These are phyloP conservation scores for Andrena praecox DNA, from an alignment of 2,888 invertebrate species.

Conservation along the genomic window DNA sequence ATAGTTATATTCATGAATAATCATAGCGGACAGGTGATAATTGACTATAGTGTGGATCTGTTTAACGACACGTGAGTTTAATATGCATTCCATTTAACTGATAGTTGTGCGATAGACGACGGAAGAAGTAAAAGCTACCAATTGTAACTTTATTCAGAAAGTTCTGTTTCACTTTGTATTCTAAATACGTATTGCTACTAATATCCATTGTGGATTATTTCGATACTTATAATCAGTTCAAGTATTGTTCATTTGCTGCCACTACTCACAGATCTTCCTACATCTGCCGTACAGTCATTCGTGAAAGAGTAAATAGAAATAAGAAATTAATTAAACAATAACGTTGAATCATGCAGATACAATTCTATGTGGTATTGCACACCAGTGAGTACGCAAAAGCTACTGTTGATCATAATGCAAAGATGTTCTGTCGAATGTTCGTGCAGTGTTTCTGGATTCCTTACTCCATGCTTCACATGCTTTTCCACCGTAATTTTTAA, in stretches of 20 bases:
- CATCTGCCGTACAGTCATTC: not conserved
- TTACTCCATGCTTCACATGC: not conserved
- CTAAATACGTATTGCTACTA: no score
- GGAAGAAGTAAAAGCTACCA: not conserved
- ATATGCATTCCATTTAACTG: not conserved
- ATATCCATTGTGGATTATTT: no score
- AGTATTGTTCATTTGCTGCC: not conserved
- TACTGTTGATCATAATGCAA: conserved; percentile 36
- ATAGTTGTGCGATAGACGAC: not conserved
- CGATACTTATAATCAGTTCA: no score
- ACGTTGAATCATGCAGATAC: conserved; percentile 32
- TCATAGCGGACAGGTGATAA: not conserved
- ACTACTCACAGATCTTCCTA: no score
- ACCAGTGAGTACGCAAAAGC: conserved; percentile 32
- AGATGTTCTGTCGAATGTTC: not conserved
- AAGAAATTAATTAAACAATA: not conserved
- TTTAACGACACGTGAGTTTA: conserved; percentile 13
- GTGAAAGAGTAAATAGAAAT: not conserved
- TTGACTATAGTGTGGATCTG: not conserved
- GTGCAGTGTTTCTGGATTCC: not conserved
- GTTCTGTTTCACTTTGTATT: no score
- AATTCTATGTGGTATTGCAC: conserved; percentile 37
- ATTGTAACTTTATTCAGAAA: no score
- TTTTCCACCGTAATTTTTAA: not conserved
- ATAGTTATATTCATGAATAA: not conserved